Base-by-base conservation (phyloP, 2,113 vertebrate species). In the Alligator mississippiensis region DNA sequence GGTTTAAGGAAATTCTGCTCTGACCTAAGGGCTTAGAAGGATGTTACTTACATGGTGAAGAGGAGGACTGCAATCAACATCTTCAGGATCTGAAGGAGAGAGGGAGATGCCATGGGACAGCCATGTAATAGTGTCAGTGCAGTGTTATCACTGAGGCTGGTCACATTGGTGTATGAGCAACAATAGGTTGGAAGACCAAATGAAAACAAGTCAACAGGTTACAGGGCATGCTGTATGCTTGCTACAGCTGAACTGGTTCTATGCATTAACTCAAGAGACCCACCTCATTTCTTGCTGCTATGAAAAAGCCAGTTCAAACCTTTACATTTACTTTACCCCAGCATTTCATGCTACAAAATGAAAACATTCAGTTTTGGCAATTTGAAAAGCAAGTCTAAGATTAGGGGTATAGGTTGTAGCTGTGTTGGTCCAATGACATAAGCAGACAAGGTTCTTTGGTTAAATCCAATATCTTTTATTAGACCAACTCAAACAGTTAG, bases 11-110 rank as follows among this genome's bases (percentile, higher is more conserved):
- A 34, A 34, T 34, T 34, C 34, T 34, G 34, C 34, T 34, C 34
- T 34, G 34, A 34, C 34, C 34, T 34, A 34, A 34, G 34, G 1
- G 0, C 0, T 8, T 66, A 61, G 24, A 72, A 27, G 4, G 0
- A 2, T 0, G 2, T 0, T 1, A 98, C 99, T 99, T 90, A 99
- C 98, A 0, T 99, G 98, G 80, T 99, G 99, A 72, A 98, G 97
- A 24, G 99, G 99, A 2, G 98, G 96, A 8, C 25, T 93, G 92
- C 99, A 99, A 96, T 99, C 98, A 1, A 99, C 99, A 0, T 99
- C 99, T 95, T 99, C 99, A 0, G 99, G 99, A 92, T 98, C 99
- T 99, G 96, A 61, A 87, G 94, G 80, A 95, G 77, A 90, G 81
- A 80, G 38, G 11, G 47, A 77, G 0, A 82, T 3, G 30, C 59